Evolutionary conservation across 2,888 invertebrate genomes (phyloP).

Genomic region (Toxonevra muliebris): DNA sequence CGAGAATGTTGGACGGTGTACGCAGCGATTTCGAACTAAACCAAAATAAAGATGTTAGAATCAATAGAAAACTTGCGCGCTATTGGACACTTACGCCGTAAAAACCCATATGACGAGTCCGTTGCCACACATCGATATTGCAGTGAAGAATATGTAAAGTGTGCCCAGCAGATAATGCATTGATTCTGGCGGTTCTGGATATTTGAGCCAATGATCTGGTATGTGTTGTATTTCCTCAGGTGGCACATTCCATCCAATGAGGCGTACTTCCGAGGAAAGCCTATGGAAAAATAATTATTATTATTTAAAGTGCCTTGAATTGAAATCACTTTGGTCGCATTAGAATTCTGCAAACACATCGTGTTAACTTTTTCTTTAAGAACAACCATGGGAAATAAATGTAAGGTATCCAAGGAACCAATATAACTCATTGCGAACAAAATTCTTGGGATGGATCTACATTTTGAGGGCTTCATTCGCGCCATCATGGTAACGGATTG

Average conservation of each 20-base stretch:
- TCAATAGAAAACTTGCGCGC: background rate
- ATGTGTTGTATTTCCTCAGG: constrained; percentile 79
- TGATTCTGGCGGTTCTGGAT: constrained; percentile 82
- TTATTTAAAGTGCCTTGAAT: too few relatives aligned
- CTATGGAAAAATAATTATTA: constrained; percentile 13
- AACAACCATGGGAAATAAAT: too few relatives aligned
- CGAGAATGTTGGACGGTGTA: constrained; percentile 82
- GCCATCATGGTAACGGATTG: too few relatives aligned
- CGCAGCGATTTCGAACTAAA: constrained; percentile 60
- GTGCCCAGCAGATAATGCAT: constrained; percentile 82
- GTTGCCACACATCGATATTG: constrained; percentile 79
- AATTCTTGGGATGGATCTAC: too few relatives aligned
- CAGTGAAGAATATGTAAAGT: constrained; percentile 78
- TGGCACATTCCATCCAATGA: constrained; percentile 81
- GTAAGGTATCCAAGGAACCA: too few relatives aligned
- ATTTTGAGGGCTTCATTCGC: too few relatives aligned
- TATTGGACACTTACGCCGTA: constrained; percentile 55
- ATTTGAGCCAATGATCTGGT: constrained; percentile 83
- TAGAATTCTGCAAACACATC: too few relatives aligned
- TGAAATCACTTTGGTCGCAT: too few relatives aligned
- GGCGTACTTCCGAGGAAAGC: constrained; percentile 59
- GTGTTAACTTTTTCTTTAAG: too few relatives aligned
- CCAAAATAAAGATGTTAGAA: constrained; percentile 5
- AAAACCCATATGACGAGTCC: constrained; percentile 88
- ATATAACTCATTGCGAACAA: too few relatives aligned